Conservation (phyloP, 2,113 vertebrate species). For the Euleptes europaea region DNA sequence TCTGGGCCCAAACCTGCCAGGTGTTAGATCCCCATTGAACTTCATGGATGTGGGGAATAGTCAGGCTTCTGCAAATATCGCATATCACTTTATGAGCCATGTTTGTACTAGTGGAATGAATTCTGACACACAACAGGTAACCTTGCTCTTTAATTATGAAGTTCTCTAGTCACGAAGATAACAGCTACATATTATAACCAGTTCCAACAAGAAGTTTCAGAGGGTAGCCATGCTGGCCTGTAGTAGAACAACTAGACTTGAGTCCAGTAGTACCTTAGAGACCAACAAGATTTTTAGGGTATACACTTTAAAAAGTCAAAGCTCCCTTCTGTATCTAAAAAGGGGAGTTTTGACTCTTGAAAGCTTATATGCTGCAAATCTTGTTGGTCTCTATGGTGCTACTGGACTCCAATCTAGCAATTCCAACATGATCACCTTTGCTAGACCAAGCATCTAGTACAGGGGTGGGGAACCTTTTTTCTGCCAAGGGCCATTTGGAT, state of each 20-base stretch:
- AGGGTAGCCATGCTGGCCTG: too few relatives aligned
- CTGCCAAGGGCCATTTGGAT: too few relatives aligned
- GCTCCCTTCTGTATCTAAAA: too few relatives aligned
- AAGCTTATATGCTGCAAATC: too few relatives aligned
- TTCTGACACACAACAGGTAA: background rate
- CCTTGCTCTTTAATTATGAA: too few relatives aligned
- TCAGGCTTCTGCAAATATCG: background rate
- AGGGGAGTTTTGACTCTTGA: too few relatives aligned
- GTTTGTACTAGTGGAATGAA: background rate
- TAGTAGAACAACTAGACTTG: too few relatives aligned
- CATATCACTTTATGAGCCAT: background rate
- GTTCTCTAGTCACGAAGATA: too few relatives aligned
- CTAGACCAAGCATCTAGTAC: background rate
- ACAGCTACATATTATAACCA: background rate
- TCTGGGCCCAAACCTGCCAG: background rate
- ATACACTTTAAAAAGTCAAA: too few relatives aligned
- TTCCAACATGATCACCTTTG: background rate
- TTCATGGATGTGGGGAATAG: background rate
- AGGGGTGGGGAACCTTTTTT: too few relatives aligned
- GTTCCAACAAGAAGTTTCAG: background rate
- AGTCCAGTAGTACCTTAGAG: too few relatives aligned
- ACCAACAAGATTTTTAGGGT: too few relatives aligned
- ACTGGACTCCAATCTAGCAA: background rate
- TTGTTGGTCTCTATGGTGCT: background rate
- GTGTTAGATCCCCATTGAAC: constrained; percentile 11